Evolutionary conservation across 2,888 invertebrate species (phyloP).

Genomic region (Cecidostiba fungosa): DNA sequence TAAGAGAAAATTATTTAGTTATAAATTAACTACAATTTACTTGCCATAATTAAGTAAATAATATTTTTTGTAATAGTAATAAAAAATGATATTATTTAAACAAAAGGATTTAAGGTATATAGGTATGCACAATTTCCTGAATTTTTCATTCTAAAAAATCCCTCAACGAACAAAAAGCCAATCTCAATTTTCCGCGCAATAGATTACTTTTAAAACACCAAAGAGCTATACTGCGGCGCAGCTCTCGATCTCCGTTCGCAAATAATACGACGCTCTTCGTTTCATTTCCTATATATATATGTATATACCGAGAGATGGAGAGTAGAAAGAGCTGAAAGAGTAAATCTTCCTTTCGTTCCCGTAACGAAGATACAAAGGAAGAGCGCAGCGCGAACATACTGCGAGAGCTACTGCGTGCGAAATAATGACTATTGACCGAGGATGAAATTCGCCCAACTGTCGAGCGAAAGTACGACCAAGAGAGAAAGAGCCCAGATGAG

Average conservation of each 20-base stretch:
- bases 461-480: not conserved
- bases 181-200: not conserved
- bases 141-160: no score
- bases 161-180: not conserved
- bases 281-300: not conserved
- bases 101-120: no score
- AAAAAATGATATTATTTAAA: no score
- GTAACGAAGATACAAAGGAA: constrained; percentile 31
- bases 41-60: no score
- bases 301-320: not conserved
- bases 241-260: constrained; percentile 18
- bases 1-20: no score
- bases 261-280: not conserved
- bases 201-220: not conserved
- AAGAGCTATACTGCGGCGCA: not conserved
- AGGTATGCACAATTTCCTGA: no score
- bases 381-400: constrained; percentile 8
- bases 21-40: no score
- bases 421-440: constrained; percentile 52
- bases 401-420: constrained; percentile 16
- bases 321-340: constrained; percentile 13
- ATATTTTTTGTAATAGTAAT: no score
- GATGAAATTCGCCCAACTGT: constrained; percentile 31
- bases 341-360: constrained; percentile 28
- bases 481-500: not conserved